Percentiles rank a stretch among this genome's conserved stretches.
Conservation (phyloP, 2,113 vertebrate species). For the Nannospalax galili region DNA sequence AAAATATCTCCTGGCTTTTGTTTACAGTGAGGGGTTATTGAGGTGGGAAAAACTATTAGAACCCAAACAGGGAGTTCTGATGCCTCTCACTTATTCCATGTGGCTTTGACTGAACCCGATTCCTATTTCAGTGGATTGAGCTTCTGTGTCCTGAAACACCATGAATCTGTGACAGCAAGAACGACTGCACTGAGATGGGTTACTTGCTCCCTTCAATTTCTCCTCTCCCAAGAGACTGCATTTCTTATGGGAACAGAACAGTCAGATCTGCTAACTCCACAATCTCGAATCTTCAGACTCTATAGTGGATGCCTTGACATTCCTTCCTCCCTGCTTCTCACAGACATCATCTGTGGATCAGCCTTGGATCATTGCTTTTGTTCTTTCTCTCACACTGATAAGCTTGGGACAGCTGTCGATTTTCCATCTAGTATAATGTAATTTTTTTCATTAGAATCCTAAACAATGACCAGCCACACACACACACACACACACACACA, state of each 20-base stretch:
- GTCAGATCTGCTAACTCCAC: conserved; percentile 66
- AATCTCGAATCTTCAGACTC: conserved; percentile 57
- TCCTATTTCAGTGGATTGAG: conserved; percentile 78
- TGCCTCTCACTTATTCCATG: conserved; percentile 70
- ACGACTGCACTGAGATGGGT: conserved; percentile 73
- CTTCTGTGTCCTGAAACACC: conserved; percentile 81
- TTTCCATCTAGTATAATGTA: not conserved
- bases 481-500: no score
- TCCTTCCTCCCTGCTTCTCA: not conserved
- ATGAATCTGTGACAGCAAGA: conserved; percentile 77
- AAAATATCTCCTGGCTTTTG: conserved; percentile 27
- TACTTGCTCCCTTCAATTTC: conserved; percentile 75
- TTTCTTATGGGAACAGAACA: conserved; percentile 74
- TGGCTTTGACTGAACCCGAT: conserved; percentile 74
- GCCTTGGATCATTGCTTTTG: not conserved
- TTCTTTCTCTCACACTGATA: not conserved
- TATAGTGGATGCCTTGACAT: not conserved
- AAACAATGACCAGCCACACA: no score
- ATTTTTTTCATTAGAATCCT: not conserved
- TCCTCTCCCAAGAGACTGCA: conserved; percentile 63
- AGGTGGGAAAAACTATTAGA: conserved; percentile 81
- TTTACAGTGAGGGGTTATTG: conserved; percentile 76
- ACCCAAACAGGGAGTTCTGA: conserved; percentile 68
- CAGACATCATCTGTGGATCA: not conserved
- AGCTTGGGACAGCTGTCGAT: not conserved